Evolutionary conservation across 2,888 invertebrate species (phyloP).

Genomic region (Eupeodes luniger): DNA sequence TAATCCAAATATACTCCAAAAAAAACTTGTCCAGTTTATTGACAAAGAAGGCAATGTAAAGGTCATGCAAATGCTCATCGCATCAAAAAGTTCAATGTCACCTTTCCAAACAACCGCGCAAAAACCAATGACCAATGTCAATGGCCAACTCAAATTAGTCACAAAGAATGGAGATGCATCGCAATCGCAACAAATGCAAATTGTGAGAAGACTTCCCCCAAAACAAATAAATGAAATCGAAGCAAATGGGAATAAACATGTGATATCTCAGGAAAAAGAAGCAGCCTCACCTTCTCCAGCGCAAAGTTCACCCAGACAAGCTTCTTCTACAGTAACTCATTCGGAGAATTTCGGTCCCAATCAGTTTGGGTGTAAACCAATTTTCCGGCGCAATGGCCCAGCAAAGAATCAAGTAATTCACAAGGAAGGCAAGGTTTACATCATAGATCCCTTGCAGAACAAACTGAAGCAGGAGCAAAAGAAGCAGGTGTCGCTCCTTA

Average conservation of each 20-base stretch:
- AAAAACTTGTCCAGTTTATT: slow-evolving; percentile 79
- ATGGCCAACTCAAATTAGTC: slow-evolving; percentile 34
- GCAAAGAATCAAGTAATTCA: slow-evolving; percentile 81
- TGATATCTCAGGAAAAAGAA: not conserved
- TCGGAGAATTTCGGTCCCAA: slow-evolving; percentile 17
- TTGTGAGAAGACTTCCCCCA: slow-evolving; percentile 8
- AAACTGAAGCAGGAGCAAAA: slow-evolving; percentile 81
- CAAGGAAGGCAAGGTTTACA: slow-evolving; percentile 83
- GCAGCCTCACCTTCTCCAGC: slow-evolving; percentile 12
- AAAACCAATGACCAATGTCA: slow-evolving; percentile 8
- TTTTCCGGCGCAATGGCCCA: slow-evolving; percentile 51
- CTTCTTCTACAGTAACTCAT: slow-evolving; percentile 4
- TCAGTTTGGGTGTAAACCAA: not conserved
- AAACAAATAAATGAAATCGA: slow-evolving; percentile 9
- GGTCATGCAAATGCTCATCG: slow-evolving; percentile 79
- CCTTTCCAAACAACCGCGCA: not conserved
- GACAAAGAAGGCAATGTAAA: slow-evolving; percentile 79
- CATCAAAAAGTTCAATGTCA: slow-evolving; percentile 43
- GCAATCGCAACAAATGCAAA: slow-evolving; percentile 13
- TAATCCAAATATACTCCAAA: slow-evolving; percentile 77
- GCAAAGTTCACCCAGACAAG: not conserved
- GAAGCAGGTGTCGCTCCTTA: slow-evolving; percentile 82
- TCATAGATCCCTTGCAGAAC: slow-evolving; percentile 82
- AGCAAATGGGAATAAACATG: slow-evolving; percentile 27
- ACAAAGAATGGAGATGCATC: slow-evolving; percentile 31